A percentile compares a stretch with the other conserved stretches of the same genome.
Conservation (phyloP, 2,888 invertebrate species). For the Rutpela maculata region DNA sequence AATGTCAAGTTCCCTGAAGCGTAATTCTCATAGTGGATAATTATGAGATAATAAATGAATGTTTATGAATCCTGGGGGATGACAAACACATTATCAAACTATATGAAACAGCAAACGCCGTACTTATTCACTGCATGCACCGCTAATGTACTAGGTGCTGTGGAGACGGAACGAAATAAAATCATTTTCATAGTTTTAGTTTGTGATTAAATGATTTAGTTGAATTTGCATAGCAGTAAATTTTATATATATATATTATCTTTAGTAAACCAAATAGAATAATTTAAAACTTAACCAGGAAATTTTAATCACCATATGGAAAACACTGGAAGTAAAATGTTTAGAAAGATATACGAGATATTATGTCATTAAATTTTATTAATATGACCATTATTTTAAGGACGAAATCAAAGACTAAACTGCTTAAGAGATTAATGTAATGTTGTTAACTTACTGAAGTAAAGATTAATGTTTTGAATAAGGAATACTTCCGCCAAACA, state of each 20-base stretch:
- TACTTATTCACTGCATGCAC: slow-evolving; percentile 14
- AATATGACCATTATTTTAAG: too few relatives aligned
- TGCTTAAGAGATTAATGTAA: too few relatives aligned
- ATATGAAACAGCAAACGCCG: slow-evolving; percentile 11
- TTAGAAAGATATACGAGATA: too few relatives aligned
- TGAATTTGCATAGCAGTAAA: not conserved
- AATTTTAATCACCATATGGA: too few relatives aligned
- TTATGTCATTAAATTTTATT: too few relatives aligned
- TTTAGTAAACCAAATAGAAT: too few relatives aligned
- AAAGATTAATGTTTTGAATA: too few relatives aligned
- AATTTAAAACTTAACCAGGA: too few relatives aligned
- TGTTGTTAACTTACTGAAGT: too few relatives aligned
- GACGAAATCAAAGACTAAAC: too few relatives aligned
- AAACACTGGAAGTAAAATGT: too few relatives aligned
- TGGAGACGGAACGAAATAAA: not conserved
- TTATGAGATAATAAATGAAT: slow-evolving; percentile 24
- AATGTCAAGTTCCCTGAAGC: slow-evolving; percentile 27
- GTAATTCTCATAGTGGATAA: slow-evolving; percentile 27
- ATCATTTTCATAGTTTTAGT: not conserved
- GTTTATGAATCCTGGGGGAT: slow-evolving; percentile 18
- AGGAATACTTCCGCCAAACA: too few relatives aligned
- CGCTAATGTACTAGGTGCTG: not conserved
- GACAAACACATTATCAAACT: slow-evolving; percentile 28
- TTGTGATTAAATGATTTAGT: slow-evolving; percentile 7
- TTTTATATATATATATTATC: not conserved